Base-by-base conservation (phyloP, 2,113 vertebrate genomes). In the Canis aureus region DNA sequence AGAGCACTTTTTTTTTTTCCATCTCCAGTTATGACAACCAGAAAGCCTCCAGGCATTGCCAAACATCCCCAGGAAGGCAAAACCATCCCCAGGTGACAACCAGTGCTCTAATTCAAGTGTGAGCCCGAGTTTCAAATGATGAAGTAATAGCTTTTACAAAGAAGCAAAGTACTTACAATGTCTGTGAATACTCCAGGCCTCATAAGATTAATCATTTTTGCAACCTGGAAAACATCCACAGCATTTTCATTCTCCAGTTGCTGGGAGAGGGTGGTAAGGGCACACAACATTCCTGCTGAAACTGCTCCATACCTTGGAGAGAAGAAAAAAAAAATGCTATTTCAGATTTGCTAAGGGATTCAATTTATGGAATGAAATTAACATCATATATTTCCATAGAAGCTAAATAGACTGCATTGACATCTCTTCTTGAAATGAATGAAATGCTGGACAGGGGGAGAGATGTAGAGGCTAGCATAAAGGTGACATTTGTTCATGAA, bases 171-270 rank as follows among this genome's bases (percentile, higher is more conserved):
- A 99, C 99, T 99, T 98, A 99, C 99, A 94, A 99, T 99, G 98
- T 99, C 99, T 98, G 99, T 99, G 98, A 99, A 99, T 98, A 99
- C 99, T 96, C 99, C 99, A 93, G 99, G 99, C 98, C 99, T 99
- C 99, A 99, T 99, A 32, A 99, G 99, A 98, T 99, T 99, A 98
- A 99, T 99, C 99, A 99, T 99, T 99, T 99, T 99, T 92, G 99
- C 99, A 99, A 99, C 99, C 98, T 99, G 99, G 98, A 99, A 99
- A 98, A 99, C 99, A 98, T 99, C 99, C 23, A 99, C 99, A 43
- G 99, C 99, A 12, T 99, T 99, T 98, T 99, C 99, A 25, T 99
- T 99, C 98, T 99, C 99, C 98, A 99, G 98, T 98, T 99, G 99
- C 98, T 99, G 99, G 92, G 99, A 99, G 98, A 99, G 99, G 71